These are phyloP conservation scores for Galleria mellonella DNA, from an alignment of 1,140 invertebrate genomes.

Conservation along the genomic window DNA sequence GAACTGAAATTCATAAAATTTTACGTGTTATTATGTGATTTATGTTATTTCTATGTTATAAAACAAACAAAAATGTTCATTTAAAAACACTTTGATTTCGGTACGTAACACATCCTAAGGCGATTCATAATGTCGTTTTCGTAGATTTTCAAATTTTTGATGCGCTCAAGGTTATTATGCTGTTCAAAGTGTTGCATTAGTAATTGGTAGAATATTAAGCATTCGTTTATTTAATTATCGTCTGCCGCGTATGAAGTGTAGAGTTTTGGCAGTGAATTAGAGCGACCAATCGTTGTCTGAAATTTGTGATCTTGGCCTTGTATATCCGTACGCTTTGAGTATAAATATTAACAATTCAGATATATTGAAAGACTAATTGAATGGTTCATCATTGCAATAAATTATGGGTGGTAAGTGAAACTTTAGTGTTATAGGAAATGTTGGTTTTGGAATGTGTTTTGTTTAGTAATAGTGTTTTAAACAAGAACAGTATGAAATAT, in stretches of 20 bases:
- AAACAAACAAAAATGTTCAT: conserved; percentile 4
- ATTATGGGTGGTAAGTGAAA: conserved; percentile 54
- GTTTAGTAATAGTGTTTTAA: too few relatives aligned
- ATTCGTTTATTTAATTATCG: conserved; percentile 60
- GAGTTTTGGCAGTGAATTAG: conserved; percentile 21
- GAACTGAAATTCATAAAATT: background rate
- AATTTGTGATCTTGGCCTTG: conserved; percentile 45
- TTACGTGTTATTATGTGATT: background rate
- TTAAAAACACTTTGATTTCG: conserved; percentile 19
- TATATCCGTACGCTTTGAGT: conserved; percentile 33
- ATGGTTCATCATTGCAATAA: conserved; percentile 21
- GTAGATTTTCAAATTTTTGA: conserved; percentile 35
- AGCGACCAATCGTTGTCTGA: conserved; percentile 3
- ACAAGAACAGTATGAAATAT: too few relatives aligned
- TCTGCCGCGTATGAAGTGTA: conserved; percentile 28
- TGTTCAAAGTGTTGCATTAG: conserved; percentile 33
- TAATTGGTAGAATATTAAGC: conserved; percentile 46
- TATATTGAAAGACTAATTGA: conserved; percentile 21
- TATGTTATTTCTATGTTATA: background rate
- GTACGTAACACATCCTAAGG: conserved; percentile 31
- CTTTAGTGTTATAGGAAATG: background rate
- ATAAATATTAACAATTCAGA: conserved; percentile 21
- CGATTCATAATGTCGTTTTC: conserved; percentile 20
- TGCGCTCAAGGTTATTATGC: conserved; percentile 51
- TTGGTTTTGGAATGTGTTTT: too few relatives aligned